Percentiles rank a stretch among this genome's conserved stretches.
Evolutionary conservation across 2,797 vertebrate genomes (phyloP).

Genomic region (Podarcis lilfordi): DNA sequence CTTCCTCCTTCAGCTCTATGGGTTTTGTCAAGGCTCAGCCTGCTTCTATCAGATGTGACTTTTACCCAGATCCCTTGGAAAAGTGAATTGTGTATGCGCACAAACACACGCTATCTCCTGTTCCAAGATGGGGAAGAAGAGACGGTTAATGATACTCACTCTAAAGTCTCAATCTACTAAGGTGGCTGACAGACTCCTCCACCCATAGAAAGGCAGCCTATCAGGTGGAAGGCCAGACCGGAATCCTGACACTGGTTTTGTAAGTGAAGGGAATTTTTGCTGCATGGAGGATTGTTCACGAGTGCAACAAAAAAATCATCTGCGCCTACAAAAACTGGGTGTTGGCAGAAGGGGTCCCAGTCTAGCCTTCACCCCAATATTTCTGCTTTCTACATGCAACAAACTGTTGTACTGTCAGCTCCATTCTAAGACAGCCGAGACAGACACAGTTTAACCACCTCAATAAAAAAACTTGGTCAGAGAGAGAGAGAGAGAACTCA

Average conservation of each 20-base stretch:
- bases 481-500: no score
- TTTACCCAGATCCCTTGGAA: no score
- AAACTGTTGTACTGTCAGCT: no score
- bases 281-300: background rate
- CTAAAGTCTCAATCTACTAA: background rate
- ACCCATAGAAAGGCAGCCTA: background rate
- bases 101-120: no score
- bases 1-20: no score
- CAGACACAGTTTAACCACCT: background rate
- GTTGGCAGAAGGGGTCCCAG: no score
- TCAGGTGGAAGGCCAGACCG: background rate
- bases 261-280: background rate
- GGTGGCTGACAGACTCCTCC: background rate
- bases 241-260: background rate
- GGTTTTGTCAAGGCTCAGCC: no score
- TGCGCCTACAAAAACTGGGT: background rate
- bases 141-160: no score
- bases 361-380: background rate
- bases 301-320: background rate
- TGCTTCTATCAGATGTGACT: no score
- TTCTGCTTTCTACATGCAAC: background rate
- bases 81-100: no score
- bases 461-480: no score
- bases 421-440: background rate
- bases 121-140: no score